Conservation (phyloP, 2,797 vertebrate genomes). For the Myotis vivesi region DNA sequence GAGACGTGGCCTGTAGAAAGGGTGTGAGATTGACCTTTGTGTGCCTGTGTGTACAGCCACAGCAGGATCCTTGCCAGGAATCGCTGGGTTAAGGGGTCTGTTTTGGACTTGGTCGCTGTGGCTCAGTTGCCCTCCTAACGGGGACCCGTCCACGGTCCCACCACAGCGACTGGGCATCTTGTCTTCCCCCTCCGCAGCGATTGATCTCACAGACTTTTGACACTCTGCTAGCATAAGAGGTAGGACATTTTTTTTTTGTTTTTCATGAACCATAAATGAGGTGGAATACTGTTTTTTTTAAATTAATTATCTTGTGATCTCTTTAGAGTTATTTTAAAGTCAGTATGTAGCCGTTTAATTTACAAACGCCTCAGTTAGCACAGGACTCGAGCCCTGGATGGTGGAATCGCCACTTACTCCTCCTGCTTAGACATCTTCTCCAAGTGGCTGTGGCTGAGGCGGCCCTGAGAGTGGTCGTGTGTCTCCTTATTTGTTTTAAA, state of each 20-base stretch:
- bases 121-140: not conserved
- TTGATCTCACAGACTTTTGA: not conserved
- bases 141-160: not conserved
- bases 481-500: constrained; percentile 40
- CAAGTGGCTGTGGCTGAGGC: not conserved
- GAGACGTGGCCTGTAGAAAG: not conserved
- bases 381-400: not conserved
- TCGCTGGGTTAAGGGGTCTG: not conserved
- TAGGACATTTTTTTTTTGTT: not conserved
- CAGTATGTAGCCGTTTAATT: not conserved
- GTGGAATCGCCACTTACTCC: not conserved
- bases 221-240: not conserved
- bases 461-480: not conserved
- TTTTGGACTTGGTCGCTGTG: not conserved
- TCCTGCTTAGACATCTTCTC: not conserved
- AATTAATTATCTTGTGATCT: not conserved
- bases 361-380: not conserved
- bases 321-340: not conserved
- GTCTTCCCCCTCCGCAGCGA: not conserved
- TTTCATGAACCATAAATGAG: not conserved
- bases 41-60: not conserved
- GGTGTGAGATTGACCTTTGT: no score
- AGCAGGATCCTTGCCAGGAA: not conserved
- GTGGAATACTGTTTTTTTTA: not conserved
- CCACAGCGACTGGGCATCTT: not conserved